Conservation (phyloP, 2,888 invertebrate species). For the Halictus quadricinctus region DNA sequence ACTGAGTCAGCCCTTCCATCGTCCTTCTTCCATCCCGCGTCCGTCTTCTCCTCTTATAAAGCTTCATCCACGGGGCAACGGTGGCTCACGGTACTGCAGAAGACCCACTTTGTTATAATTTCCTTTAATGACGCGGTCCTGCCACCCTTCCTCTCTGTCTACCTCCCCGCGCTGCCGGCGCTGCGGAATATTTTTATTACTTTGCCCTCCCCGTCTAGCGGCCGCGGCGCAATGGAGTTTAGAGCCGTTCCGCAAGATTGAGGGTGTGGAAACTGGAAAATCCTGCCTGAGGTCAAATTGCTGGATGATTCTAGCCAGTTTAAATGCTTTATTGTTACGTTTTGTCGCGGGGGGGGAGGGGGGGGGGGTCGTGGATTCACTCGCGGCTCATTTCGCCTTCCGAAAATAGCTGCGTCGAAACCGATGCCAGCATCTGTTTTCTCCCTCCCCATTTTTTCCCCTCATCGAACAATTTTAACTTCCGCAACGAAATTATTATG, state of each 20-base stretch:
- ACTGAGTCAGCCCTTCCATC: conserved; percentile 73
- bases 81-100: conserved; percentile 61
- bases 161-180: conserved; percentile 45
- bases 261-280: conserved; percentile 55
- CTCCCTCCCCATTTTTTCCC: not conserved
- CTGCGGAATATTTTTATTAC: conserved; percentile 72
- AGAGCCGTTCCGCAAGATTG: conserved; percentile 57
- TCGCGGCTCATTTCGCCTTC: conserved; percentile 6
- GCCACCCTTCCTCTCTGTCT: conserved; percentile 52
- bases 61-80: conserved; percentile 58
- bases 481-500: too few species aligned
- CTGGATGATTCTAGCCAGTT: conserved; percentile 46
- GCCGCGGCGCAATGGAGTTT: conserved; percentile 55
- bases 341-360: not conserved
- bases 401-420: not conserved
- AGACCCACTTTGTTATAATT: conserved; percentile 76
- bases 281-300: conserved; percentile 49
- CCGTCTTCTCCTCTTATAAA: conserved; percentile 58
- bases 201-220: conserved; percentile 56
- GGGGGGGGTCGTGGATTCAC: not conserved
- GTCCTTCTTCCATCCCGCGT: conserved; percentile 57
- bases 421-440: not conserved
- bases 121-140: conserved; percentile 72
- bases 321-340: conserved; percentile 42
- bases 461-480: too few species aligned